phyloP scores from a whole-genome alignment of 2,797 vertebrate genomes.

The Lutjanus argentimaculatus region DNA sequence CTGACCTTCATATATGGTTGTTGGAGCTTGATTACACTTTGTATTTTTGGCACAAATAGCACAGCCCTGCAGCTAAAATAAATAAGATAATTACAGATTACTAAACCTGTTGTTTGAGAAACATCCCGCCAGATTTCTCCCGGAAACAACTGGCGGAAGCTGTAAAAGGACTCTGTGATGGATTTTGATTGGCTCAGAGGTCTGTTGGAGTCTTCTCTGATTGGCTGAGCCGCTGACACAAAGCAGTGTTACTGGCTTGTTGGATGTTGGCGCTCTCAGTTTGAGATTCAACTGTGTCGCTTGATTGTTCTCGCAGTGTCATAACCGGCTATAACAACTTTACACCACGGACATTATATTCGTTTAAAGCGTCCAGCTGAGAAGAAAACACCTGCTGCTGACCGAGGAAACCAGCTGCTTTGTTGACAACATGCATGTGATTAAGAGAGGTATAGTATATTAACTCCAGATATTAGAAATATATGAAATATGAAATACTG shows the following conservation, averaged over 20 bases:
- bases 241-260: neutral
- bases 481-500: too few species aligned
- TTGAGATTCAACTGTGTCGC: conserved; percentile 52
- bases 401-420: neutral
- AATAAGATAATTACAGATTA: neutral
- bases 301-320: neutral
- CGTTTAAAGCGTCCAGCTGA: neutral
- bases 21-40: neutral
- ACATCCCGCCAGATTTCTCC: conserved; percentile 64
- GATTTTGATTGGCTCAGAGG: conserved; percentile 57
- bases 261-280: conserved; percentile 69
- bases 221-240: conserved; percentile 58
- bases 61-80: neutral
- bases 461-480: too few species aligned
- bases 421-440: conserved; percentile 90
- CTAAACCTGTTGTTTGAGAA: conserved; percentile 14
- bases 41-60: neutral
- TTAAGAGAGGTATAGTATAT: conserved; percentile 90
- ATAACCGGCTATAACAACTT: neutral
- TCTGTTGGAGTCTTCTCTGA: conserved; percentile 23
- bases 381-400: neutral
- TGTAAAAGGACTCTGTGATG: fast-evolving
- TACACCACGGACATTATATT: neutral
- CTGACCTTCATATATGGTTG: neutral
- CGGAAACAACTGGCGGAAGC: neutral